Conservation (phyloP, 2,113 vertebrate species). For the Loxodonta africana region DNA sequence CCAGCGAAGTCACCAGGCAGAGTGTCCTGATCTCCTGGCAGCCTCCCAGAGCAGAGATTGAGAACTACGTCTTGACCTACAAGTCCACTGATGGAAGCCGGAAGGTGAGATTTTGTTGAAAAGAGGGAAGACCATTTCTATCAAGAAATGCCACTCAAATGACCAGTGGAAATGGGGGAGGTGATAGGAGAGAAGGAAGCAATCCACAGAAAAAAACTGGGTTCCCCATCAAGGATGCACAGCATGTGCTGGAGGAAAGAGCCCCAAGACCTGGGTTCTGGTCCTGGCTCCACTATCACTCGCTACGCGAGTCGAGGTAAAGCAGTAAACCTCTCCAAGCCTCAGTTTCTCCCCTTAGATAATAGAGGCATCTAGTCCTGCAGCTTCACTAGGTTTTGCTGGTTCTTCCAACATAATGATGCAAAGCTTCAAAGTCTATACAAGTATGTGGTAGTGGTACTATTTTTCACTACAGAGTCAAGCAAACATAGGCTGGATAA, state of each 20-base stretch:
- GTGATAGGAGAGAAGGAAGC: neutral
- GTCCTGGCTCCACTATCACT: neutral
- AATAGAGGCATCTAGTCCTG: neutral
- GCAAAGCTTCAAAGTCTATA: neutral
- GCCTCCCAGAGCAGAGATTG: constrained; percentile 94
- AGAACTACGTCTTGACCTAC: constrained; percentile 98
- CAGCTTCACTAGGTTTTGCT: neutral
- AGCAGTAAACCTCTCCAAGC: neutral
- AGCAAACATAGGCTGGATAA: neutral
- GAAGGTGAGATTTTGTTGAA: constrained; percentile 90
- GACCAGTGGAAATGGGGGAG: neutral
- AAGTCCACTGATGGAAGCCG: constrained; percentile 93
- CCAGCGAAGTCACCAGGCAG: constrained; percentile 95
- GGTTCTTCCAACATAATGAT: too few species aligned
- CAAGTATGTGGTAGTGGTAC: too few species aligned
- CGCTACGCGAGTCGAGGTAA: neutral
- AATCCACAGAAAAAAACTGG: rapidly evolving
- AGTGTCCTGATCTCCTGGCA: constrained; percentile 97
- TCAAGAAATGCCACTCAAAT: neutral
- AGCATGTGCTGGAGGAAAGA: neutral
- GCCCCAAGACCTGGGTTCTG: neutral
- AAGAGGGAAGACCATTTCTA: neutral
- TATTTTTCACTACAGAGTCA: neutral
- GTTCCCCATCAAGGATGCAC: neutral
- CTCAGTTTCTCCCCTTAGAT: neutral